Percentiles rank a stretch among this genome's conserved stretches.
These are phyloP conservation scores for Lepidurus couesii DNA, from an alignment of 1,140 invertebrate genomes.

Conservation along the genomic window DNA sequence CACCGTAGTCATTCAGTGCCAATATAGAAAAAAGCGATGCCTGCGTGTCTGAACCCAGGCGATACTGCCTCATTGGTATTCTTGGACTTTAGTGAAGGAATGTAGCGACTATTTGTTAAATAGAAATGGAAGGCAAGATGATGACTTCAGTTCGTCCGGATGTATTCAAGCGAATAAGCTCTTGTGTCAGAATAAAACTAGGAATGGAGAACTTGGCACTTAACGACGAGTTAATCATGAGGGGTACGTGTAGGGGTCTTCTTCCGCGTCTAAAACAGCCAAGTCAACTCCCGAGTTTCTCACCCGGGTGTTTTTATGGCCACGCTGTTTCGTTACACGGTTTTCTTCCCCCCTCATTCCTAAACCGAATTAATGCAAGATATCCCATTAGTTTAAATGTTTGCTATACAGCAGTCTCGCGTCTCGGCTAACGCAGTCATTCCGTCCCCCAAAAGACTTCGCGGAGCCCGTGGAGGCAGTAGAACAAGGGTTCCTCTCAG, in stretches of 20 bases:
- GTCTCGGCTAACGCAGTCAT: background rate
- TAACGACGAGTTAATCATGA: constrained; percentile 13
- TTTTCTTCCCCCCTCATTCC: background rate
- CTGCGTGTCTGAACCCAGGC: background rate
- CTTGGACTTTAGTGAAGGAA: background rate
- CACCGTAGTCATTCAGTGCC: background rate
- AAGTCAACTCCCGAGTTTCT: background rate
- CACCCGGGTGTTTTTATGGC: background rate
- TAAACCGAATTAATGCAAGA: background rate
- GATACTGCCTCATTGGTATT: background rate
- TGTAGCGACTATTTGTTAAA: background rate
- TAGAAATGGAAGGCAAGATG: background rate
- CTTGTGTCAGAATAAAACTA: background rate
- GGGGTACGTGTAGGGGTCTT: background rate
- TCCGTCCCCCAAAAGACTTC: background rate
- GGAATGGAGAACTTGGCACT: background rate
- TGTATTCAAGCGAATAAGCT: background rate
- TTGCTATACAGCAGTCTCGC: background rate
- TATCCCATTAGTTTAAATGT: background rate
- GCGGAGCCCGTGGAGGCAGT: background rate
- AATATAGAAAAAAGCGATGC: background rate
- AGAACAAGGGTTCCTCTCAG: background rate
- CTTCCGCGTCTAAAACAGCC: background rate
- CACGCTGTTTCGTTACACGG: background rate
- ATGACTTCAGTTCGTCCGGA: background rate